Evolutionary conservation across 2,113 vertebrate genomes (phyloP), one percentile per base, ranked within the genome.

Genomic region (Chaetodon trifascialis): DNA sequence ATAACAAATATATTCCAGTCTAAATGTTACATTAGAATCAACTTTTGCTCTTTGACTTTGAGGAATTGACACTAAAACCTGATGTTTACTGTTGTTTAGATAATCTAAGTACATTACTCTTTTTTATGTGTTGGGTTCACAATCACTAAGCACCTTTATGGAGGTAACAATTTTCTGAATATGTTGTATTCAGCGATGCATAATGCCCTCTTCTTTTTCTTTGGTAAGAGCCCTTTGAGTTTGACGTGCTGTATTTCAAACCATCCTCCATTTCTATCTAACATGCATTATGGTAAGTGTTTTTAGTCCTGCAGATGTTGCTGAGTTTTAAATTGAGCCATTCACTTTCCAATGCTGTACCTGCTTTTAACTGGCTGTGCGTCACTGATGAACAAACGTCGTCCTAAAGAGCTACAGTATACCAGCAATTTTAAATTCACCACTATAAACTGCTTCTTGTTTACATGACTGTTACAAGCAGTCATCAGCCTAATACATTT

Each of bases 111-210:
- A 58, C 1, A 49, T 80, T 69, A 19, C 42, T 52, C 16, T 63
- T 75, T 76, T 12, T 56, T 11, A 76, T 44, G 46, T 25, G n/a
- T 51, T 36, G 30, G 8, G 12, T 47, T 77, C 17, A n/a, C 8
- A 55, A 30, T 25, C 44, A 36, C 40, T 63, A 66, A 52, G 75
- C 17, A 0, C 42, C 21, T 15, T 58, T 63, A 59, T 54, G 23
- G 11, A 56, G 34, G 15, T 74, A 19, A 80, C 76, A 51, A 23
- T 7, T 34, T 14, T 23, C 67, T 78, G 54, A 63, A 30, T 54
- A n/a, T 83, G 23, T 66, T 63, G 17, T 64, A 67, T 79, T 79
- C 44, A 65, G 64, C 7, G 12, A 44, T 25, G 46, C 47, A n/a
- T 46, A 59, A 19, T 40, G 25, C 51, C 42, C 5, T 7, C 19